Conservation (phyloP, 2,888 invertebrate species). For the Saturnia japonica region DNA sequence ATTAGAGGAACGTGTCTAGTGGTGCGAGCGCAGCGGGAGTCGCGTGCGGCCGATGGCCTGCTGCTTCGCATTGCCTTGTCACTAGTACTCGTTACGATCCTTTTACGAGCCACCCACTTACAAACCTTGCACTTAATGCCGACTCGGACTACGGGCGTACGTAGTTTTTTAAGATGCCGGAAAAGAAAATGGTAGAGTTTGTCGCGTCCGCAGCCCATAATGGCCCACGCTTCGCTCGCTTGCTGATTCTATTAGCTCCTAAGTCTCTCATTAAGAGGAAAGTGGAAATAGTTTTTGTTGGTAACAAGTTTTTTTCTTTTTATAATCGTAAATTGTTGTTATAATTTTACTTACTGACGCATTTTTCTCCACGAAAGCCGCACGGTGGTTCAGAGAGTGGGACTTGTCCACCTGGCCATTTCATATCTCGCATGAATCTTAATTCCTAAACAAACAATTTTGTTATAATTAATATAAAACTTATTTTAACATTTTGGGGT, state of each 20-base stretch:
- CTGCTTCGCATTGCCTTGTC: conserved; percentile 54
- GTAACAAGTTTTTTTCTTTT: conserved; percentile 2
- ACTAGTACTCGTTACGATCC: conserved; percentile 53
- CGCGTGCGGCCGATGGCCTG: conserved; percentile 61
- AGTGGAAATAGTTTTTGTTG: conserved; percentile 37
- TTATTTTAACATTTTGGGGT: conserved; percentile 1
- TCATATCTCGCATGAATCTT: conserved; percentile 85
- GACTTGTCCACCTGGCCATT: conserved; percentile 89
- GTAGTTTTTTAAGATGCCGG: conserved; percentile 57
- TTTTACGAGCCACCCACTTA: conserved; percentile 64
- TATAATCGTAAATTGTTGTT: conserved; percentile 11
- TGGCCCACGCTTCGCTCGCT: conserved; percentile 46
- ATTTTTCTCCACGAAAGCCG: conserved; percentile 95
- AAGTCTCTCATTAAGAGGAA: conserved; percentile 49
- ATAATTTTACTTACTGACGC: conserved; percentile 87
- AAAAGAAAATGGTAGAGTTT: conserved; percentile 48
- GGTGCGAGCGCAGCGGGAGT: conserved; percentile 54
- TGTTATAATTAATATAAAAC: conserved; percentile 29
- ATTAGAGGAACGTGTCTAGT: conserved; percentile 37
- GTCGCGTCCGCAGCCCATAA: conserved; percentile 39
- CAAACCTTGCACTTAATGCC: conserved; percentile 68
- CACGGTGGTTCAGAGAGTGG: conserved; percentile 94
- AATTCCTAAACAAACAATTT: conserved; percentile 82
- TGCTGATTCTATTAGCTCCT: conserved; percentile 55
- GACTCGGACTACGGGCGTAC: conserved; percentile 42